Evolutionary conservation across 1,140 invertebrate genomes (phyloP), one percentile per base, ranked within the genome.

Genomic region (Macrocentrus cingulum): DNA sequence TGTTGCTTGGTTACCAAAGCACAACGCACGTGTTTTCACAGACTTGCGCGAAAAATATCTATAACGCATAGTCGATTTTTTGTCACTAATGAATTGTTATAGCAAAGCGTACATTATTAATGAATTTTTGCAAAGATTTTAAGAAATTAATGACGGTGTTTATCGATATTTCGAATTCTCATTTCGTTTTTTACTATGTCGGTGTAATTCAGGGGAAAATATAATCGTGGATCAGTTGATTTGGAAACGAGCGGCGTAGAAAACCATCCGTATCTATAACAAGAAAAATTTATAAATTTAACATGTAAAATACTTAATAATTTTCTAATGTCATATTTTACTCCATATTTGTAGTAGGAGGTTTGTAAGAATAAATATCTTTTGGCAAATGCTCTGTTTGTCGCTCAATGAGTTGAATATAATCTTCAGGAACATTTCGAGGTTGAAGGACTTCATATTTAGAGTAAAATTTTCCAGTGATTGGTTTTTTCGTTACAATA

Each of bases 181-280:
- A 75, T 48, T 36, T 77, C 75, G 4, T 44, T 65, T 42, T 69
- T 65, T 2, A 78, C 64, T 34, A 75, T 71, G 25, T 76, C 69
- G 4, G 52, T 61, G 34, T 58, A 49, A 36, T 58, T 69, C 36
- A 50, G 51, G 2, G 69, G 62, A 23, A 75, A 76, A n/a, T 57
- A 36, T n/a, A 79, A 53, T 48, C 73, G 60, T 7, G 64, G 60
- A 61, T 79, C 75, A 0, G 4, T 59, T 2, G 70, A 57, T 51
- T 37, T 59, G 23, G 64, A 44, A 48, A 74, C 56, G 13, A 76
- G 56, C 0, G 60, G 60, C 20, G 67, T 45, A 0, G 49, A 18
- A 39, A 71, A 74, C 69, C 73, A 79, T 51, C 76, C 73, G 37
- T 78, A 78, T 15, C 76, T 78, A 45, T 7, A 50, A 59, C 41